Percentiles rank a stretch among this genome's conserved stretches.
Evolutionary conservation across 2,113 vertebrate genomes (phyloP).

Genomic region (Pholis gunnellus): DNA sequence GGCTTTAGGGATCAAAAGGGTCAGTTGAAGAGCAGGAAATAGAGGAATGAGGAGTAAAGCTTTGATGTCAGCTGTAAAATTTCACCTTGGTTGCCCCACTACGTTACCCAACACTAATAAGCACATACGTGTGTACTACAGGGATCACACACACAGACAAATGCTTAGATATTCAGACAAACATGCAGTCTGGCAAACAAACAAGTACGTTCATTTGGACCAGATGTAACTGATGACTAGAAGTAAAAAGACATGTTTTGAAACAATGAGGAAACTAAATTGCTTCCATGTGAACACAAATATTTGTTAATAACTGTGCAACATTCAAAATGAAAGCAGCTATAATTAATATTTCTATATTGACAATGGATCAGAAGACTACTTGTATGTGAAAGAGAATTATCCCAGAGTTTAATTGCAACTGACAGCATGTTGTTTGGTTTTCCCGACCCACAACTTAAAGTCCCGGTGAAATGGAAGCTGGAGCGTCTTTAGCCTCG

Average conservation of each 20-base stretch:
- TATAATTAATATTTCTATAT: not conserved
- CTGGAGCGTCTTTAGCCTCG: too few relatives aligned
- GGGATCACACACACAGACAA: not conserved
- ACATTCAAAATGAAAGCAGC: not conserved
- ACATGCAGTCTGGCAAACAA: not conserved
- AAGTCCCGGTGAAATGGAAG: too few relatives aligned
- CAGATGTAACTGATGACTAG: not conserved
- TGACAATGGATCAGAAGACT: not conserved
- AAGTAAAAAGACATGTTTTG: slow-evolving; percentile 28
- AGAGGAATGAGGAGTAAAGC: slow-evolving; percentile 39
- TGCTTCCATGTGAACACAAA: not conserved
- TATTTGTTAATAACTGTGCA: not conserved
- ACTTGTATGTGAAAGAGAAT: not conserved
- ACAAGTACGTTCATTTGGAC: not conserved
- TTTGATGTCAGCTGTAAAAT: slow-evolving; percentile 77
- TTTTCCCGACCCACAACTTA: not conserved
- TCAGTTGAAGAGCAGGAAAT: slow-evolving; percentile 31
- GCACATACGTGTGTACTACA: not conserved
- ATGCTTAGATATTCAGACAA: not conserved
- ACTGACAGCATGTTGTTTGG: slow-evolving; percentile 1
- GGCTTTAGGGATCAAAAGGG: slow-evolving; percentile 19
- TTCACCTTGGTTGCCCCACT: slow-evolving; percentile 31
- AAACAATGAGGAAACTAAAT: not conserved
- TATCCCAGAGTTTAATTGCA: not conserved
- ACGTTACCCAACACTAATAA: slow-evolving; percentile 9